These are phyloP conservation scores for Microctonus aethiopoides DNA, from an alignment of 2,888 invertebrate species.

Conservation along the genomic window DNA sequence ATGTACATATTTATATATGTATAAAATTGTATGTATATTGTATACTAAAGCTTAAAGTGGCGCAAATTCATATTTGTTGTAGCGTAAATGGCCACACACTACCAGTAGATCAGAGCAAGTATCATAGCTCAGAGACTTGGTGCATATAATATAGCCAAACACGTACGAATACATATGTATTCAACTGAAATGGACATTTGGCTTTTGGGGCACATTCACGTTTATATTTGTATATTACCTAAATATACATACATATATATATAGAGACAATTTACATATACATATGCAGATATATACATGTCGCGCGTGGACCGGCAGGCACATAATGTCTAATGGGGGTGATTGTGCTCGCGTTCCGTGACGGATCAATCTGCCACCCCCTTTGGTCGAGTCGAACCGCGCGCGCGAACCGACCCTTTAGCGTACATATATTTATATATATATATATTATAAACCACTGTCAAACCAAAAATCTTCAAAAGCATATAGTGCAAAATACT, in stretches of 20 bases:
- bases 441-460: slow-evolving; percentile 38
- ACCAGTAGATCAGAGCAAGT: slow-evolving; percentile 56
- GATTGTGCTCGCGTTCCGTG: slow-evolving; percentile 66
- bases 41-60: slow-evolving; percentile 33
- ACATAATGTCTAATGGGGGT: slow-evolving; percentile 67
- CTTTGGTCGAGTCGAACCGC: slow-evolving; percentile 48
- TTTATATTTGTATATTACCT: slow-evolving; percentile 1
- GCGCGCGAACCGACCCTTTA: slow-evolving; percentile 44
- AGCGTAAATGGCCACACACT: slow-evolving; percentile 34
- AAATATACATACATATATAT: slow-evolving; percentile 40
- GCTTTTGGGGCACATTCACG: slow-evolving; percentile 15
- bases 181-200: slow-evolving; percentile 4
- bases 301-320: slow-evolving; percentile 56
- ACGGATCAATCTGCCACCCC: slow-evolving; percentile 67
- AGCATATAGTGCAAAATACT: slow-evolving; percentile 52
- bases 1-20: not conserved
- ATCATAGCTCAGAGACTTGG: slow-evolving; percentile 57
- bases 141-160: not conserved
- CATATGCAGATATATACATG: too few relatives aligned
- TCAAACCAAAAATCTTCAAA: slow-evolving; percentile 50
- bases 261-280: too few relatives aligned
- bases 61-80: slow-evolving; percentile 46
- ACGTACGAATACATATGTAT: not conserved
- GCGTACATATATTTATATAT: slow-evolving; percentile 19
- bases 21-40: too few relatives aligned